Percentiles rank a stretch among this genome's conserved stretches.
Evolutionary conservation across 2,888 invertebrate species (phyloP).

Genomic region (Noctua comes): DNA sequence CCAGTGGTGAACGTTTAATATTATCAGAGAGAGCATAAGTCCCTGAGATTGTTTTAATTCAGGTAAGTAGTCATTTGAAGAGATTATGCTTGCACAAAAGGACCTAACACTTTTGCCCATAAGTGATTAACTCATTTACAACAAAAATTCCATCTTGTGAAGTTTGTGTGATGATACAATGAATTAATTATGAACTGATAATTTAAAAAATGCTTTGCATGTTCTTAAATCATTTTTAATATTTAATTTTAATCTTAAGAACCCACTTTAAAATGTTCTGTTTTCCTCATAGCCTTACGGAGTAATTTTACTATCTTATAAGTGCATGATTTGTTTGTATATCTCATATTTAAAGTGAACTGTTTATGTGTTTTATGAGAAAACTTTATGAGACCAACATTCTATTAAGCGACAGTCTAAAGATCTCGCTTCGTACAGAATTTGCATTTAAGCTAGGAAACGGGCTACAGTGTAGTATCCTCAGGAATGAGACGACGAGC

Average conservation of each 20-base stretch:
- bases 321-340: background rate
- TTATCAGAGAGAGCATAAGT: background rate
- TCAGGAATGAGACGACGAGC: constrained; percentile 3
- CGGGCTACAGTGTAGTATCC: background rate
- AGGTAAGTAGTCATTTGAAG: background rate
- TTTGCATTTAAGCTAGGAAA: background rate
- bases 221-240: background rate
- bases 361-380: background rate
- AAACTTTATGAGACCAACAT: background rate
- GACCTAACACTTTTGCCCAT: background rate
- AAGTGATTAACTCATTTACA: background rate
- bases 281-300: too few species aligned
- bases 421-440: background rate
- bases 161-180: background rate
- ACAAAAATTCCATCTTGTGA: background rate
- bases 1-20: constrained; percentile 5
- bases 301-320: background rate
- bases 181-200: background rate
- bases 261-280: too few species aligned
- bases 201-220: background rate
- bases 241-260: too few species aligned
- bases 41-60: background rate
- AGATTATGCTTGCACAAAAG: background rate
- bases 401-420: background rate
- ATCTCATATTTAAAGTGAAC: background rate